phyloP scores from a whole-genome alignment of 2,113 vertebrate species.

The Myotis brandtii region DNA sequence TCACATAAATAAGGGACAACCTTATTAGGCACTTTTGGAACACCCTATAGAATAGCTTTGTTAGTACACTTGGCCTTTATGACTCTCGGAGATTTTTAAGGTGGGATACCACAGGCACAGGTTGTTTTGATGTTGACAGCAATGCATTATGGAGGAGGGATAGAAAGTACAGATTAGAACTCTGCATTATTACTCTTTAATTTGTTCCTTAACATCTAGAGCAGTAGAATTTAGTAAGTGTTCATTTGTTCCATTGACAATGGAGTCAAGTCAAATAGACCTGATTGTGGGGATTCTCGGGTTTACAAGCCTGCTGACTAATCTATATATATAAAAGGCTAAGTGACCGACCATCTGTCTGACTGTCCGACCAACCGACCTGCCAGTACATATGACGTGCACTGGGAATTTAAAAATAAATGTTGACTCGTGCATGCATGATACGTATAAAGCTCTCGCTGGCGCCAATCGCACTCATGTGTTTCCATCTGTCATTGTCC shows the following conservation, averaged over 20 bases:
- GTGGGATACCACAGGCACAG: not conserved
- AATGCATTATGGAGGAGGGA: not conserved
- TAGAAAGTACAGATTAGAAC: not conserved
- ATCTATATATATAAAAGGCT: not conserved
- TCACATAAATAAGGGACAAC: not conserved
- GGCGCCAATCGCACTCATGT: too few relatives aligned
- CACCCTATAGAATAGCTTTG: not conserved
- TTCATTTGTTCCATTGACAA: not conserved
- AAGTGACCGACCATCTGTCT: too few relatives aligned
- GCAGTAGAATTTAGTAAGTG: not conserved
- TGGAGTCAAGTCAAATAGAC: not conserved
- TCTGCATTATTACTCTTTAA: not conserved
- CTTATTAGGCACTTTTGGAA: constrained; percentile 45
- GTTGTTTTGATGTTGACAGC: not conserved
- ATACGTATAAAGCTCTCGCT: too few relatives aligned
- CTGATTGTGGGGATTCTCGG: not conserved
- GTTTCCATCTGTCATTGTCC: too few relatives aligned
- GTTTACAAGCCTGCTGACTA: not conserved
- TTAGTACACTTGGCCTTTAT: not conserved
- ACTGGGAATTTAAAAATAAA: too few relatives aligned
- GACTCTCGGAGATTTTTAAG: not conserved
- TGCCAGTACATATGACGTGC: too few relatives aligned
- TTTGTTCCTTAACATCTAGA: not conserved
- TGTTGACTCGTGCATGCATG: too few relatives aligned
- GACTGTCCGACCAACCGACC: too few relatives aligned